phyloP scores from a whole-genome alignment of 2,797 vertebrate genomes.

The Lateolabrax maculatus region DNA sequence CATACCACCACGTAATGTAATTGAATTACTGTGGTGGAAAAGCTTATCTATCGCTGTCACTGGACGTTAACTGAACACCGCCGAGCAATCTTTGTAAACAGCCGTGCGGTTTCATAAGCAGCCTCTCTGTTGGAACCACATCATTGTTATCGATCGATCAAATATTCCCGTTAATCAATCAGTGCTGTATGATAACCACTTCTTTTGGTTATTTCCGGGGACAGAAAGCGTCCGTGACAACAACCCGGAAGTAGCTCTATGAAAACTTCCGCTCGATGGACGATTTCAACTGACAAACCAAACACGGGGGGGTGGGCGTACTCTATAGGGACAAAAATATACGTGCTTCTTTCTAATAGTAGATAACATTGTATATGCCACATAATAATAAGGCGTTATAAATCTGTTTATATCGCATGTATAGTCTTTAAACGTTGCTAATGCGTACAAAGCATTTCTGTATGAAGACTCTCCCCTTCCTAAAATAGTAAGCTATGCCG shows the following conservation, averaged over 20 bases:
- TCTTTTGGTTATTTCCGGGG: constrained; percentile 56
- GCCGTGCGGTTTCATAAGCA: background rate
- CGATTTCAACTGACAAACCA: constrained; percentile 36
- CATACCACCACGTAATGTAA: background rate
- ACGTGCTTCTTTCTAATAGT: fast-evolving
- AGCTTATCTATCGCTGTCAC: constrained; percentile 6
- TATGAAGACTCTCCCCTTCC: fast-evolving
- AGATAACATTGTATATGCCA: fast-evolving
- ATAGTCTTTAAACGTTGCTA: fast-evolving
- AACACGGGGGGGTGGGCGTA: fast-evolving
- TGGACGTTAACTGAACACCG: background rate
- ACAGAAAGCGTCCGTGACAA: constrained; percentile 82
- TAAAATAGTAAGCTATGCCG: background rate
- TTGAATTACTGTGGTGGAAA: background rate
- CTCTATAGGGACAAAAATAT: fast-evolving
- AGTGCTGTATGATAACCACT: background rate
- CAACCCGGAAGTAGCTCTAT: constrained; percentile 68
- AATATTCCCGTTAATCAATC: constrained; percentile 9
- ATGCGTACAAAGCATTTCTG: fast-evolving
- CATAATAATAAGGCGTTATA: fast-evolving
- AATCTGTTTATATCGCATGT: fast-evolving
- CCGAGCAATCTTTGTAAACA: background rate
- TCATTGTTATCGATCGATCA: background rate
- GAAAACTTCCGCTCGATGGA: constrained; percentile 74
- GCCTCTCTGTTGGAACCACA: background rate